Evolutionary conservation across 2,888 invertebrate genomes (phyloP).

Genomic region (Siphlonurus alternatus): DNA sequence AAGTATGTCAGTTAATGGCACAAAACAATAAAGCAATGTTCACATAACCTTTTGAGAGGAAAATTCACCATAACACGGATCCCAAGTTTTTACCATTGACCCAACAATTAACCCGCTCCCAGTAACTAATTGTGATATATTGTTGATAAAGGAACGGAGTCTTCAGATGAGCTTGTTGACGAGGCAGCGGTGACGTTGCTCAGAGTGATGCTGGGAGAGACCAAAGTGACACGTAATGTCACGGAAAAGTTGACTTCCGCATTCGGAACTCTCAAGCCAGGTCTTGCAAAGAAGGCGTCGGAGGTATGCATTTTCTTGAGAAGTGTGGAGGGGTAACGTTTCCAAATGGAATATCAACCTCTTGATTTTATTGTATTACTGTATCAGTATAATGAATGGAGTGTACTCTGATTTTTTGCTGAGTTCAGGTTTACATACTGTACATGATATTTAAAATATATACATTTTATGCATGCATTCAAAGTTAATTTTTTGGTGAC

Average conservation of each 20-base stretch:
- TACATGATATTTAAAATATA: too few relatives aligned
- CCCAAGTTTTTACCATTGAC: background rate
- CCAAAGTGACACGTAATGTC: conserved; percentile 39
- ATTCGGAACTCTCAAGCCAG: conserved; percentile 39
- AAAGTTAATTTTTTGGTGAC: too few relatives aligned
- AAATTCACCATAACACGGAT: background rate
- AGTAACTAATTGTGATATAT: background rate
- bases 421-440: too few relatives aligned
- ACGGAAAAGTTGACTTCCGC: conserved; percentile 36
- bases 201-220: conserved; percentile 41
- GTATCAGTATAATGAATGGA: conserved; percentile 29
- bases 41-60: too few relatives aligned
- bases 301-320: conserved; percentile 27
- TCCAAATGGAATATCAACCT: too few relatives aligned
- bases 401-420: too few relatives aligned
- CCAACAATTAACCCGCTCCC: background rate
- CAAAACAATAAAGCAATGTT: too few relatives aligned
- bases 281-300: conserved; percentile 38
- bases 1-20: too few relatives aligned
- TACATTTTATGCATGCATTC: too few relatives aligned
- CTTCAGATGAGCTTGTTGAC: conserved; percentile 38
- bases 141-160: conserved; percentile 27
- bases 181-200: conserved; percentile 43
- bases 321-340: too few relatives aligned
- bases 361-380: conserved; percentile 6